These are phyloP conservation scores for Hypocryptadius cinnamomeus DNA, from an alignment of 2,113 vertebrate species.

Conservation along the genomic window DNA sequence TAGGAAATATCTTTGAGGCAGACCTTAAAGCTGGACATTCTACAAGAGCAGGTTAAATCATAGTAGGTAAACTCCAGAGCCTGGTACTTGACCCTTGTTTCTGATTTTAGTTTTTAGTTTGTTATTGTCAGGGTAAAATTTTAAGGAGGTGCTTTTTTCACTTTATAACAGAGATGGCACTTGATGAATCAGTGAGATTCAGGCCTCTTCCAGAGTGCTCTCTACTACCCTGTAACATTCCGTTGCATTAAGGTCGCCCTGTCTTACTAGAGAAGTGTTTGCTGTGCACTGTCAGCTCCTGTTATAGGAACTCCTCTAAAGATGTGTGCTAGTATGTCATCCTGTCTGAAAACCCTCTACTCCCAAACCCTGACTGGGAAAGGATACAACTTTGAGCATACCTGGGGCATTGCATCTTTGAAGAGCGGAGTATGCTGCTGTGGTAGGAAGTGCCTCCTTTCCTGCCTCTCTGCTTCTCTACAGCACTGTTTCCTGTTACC, in stretches of 20 bases:
- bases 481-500: rapidly evolving
- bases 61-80: background rate
- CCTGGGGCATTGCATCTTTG: background rate
- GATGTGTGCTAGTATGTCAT: conserved; percentile 25
- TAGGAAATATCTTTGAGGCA: background rate
- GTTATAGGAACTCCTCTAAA: background rate
- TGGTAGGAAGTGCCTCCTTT: background rate
- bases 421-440: background rate
- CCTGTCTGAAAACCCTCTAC: background rate
- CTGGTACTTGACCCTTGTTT: background rate
- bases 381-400: background rate
- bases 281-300: background rate
- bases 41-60: background rate
- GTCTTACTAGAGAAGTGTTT: background rate
- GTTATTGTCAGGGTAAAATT: background rate
- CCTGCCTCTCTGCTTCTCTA: background rate
- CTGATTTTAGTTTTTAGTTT: background rate
- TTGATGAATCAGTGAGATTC: background rate
- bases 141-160: background rate
- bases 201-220: background rate
- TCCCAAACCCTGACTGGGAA: background rate
- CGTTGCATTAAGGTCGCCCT: background rate
- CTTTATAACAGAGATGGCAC: background rate
- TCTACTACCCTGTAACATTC: background rate
- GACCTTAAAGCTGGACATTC: background rate